These are phyloP conservation scores for Entomobrya multifasciata DNA, from an alignment of 2,888 invertebrate species.

Conservation along the genomic window DNA sequence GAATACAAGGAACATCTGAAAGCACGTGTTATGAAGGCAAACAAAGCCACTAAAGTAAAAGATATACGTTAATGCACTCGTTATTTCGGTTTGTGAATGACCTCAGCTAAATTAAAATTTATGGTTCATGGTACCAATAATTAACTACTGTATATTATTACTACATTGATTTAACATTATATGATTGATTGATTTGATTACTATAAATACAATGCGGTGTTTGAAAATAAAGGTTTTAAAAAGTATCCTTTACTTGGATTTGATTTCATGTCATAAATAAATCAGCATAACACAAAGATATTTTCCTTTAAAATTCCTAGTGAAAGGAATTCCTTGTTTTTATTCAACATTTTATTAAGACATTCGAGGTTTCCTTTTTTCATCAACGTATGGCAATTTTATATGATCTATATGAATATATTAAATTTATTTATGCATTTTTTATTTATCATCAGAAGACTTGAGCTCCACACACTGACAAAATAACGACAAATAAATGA, in stretches of 20 bases:
- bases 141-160: constrained; percentile 30
- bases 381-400: constrained; percentile 68
- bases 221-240: constrained; percentile 7
- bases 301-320: constrained; percentile 9
- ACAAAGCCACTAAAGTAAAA: constrained; percentile 78
- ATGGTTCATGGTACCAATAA: constrained; percentile 49
- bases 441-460: constrained; percentile 70
- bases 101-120: constrained; percentile 10
- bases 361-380: constrained; percentile 64
- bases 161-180: constrained; percentile 12
- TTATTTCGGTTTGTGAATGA: constrained; percentile 19
- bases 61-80: constrained; percentile 45
- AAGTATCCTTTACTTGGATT: background rate
- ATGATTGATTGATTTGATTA: background rate
- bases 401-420: constrained; percentile 50
- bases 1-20: constrained; percentile 97
- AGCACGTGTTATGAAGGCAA: constrained; percentile 90
- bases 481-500: constrained; percentile 60
- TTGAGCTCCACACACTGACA: constrained; percentile 73
- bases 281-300: background rate
- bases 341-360: constrained; percentile 56
- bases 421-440: constrained; percentile 42
- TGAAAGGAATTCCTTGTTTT: constrained; percentile 47
- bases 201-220: constrained; percentile 8
- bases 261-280: no score